Conservation (phyloP, 2,797 vertebrate species). For the Microchirus variegatus region DNA sequence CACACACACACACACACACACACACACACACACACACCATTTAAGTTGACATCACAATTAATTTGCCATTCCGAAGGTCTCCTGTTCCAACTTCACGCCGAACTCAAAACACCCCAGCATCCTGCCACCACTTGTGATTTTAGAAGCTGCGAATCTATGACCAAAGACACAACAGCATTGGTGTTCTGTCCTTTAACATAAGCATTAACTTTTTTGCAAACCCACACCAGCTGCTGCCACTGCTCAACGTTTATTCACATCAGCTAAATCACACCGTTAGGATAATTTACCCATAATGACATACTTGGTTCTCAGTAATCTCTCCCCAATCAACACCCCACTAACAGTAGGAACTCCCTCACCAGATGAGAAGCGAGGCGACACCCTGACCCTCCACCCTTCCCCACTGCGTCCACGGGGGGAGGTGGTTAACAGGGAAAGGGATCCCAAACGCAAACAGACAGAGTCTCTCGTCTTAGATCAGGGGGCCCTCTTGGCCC, state of each 20-base stretch:
- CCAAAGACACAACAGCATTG: too few species aligned
- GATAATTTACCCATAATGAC: conserved; percentile 29
- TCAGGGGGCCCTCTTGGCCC: conserved; percentile 49
- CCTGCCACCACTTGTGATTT: too few species aligned
- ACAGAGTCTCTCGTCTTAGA: conserved; percentile 62
- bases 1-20: too few species aligned
- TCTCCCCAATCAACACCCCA: conserved; percentile 42
- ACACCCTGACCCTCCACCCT: conserved; percentile 50
- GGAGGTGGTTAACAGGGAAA: conserved; percentile 58
- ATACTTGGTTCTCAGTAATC: conserved; percentile 30
- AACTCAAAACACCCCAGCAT: too few species aligned
- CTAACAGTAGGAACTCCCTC: conserved; percentile 47
- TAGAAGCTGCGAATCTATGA: too few species aligned
- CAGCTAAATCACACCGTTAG: conserved; percentile 5
- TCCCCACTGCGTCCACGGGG: conserved; percentile 13
- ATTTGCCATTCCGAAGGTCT: too few species aligned
- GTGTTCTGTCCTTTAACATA: too few species aligned
- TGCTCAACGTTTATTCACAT: neutral
- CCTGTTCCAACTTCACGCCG: too few species aligned
- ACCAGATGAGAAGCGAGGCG: conserved; percentile 77
- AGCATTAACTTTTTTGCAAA: too few species aligned
- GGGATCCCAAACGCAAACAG: conserved; percentile 76
- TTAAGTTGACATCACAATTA: too few species aligned
- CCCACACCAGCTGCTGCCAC: too few species aligned
- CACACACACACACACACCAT: too few species aligned